Evolutionary conservation across 2,797 vertebrate species (phyloP).

Genomic region (Pangasius djambal): DNA sequence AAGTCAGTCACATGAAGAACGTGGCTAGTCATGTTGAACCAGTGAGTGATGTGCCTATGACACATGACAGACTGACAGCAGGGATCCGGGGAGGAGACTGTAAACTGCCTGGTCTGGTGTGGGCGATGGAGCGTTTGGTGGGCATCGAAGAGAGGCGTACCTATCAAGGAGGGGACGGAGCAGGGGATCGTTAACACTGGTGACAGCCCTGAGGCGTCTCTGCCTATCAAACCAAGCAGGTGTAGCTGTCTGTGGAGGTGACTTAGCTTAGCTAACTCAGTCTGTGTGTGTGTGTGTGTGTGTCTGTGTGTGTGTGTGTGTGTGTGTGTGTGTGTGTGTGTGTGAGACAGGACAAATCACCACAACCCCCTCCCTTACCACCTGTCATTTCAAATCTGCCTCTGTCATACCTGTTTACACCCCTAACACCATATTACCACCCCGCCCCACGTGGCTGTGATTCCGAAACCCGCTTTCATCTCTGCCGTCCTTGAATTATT

Average conservation of each 20-base stretch:
- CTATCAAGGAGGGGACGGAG: slow-evolving; percentile 36
- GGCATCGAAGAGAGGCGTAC: slow-evolving; percentile 55
- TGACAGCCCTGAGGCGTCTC: slow-evolving; percentile 52
- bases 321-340: slow-evolving; percentile 27
- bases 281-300: slow-evolving; percentile 33
- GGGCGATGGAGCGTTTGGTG: slow-evolving; percentile 53
- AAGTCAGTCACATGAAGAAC: slow-evolving; percentile 18
- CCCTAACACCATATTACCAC: slow-evolving; percentile 61
- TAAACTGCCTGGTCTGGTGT: slow-evolving; percentile 48
- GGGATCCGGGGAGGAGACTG: slow-evolving; percentile 27
- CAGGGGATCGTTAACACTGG: slow-evolving; percentile 36
- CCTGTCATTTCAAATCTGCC: slow-evolving; percentile 63
- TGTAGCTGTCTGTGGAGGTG: slow-evolving; percentile 61
- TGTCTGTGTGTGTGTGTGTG: slow-evolving; percentile 33
- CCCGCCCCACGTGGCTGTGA: slow-evolving; percentile 27
- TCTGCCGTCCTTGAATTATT: slow-evolving; percentile 51
- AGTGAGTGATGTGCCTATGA: slow-evolving; percentile 41
- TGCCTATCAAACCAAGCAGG: slow-evolving; percentile 62
- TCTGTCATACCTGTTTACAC: slow-evolving; percentile 67
- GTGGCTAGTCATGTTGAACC: slow-evolving; percentile 51
- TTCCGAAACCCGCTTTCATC: slow-evolving; percentile 45
- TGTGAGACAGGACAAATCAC: slow-evolving; percentile 19
- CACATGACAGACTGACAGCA: slow-evolving; percentile 52
- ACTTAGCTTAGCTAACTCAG: slow-evolving; percentile 43
- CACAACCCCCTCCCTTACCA: slow-evolving; percentile 35